Evolutionary conservation across 2,797 vertebrate species (phyloP), one percentile per base, ranked within the genome.

Genomic region (Taeniopygia guttata): DNA sequence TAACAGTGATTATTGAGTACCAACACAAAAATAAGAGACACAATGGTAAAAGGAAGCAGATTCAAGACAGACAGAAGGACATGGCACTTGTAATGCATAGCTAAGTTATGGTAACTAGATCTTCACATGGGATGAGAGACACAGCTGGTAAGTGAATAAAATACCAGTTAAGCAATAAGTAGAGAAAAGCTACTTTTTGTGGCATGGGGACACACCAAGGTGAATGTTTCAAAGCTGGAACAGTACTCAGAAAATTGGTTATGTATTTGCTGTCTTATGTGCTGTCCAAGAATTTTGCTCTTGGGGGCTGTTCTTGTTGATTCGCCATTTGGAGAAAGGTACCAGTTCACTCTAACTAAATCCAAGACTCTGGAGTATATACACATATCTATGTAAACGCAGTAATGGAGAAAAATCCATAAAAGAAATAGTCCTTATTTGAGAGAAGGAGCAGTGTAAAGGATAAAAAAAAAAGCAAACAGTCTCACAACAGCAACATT

Each of bases 341-440:
- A 78, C 21, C 14, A 13, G 40, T 52, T 63, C 43, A 62, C 55
- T 62, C 67, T 49, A 68, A 78, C 54, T n/a, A 91, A 75, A 84
- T 13, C 25, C 40, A 66, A n/a, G 56, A 46, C 42, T 81, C 32
- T 38, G 20, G 77, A 66, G 52, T 52, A 38, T 19, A 11, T 25
- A 23, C n/a, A 26, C 0, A 0, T 3, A 1, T 10, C 13, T 42
- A 52, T 11, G 13, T 34, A n/a, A 34, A 43, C 22, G 62, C 20
- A 34, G 30, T 27, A 62, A 59, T 1, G 4, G 13, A 84, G 26
- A 46, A 91, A 90, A 85, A 19, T 30, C 27, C 12, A 38, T n/a
- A 54, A 12, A 69, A 88, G 40, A 76, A 92, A 46, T 13, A 68
- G 3, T 26, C 20, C 55, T 69, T 72, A n/a, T 8, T 36, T 59